Conservation (phyloP, 2,888 invertebrate species). For the Sarcophaga rosellei region DNA sequence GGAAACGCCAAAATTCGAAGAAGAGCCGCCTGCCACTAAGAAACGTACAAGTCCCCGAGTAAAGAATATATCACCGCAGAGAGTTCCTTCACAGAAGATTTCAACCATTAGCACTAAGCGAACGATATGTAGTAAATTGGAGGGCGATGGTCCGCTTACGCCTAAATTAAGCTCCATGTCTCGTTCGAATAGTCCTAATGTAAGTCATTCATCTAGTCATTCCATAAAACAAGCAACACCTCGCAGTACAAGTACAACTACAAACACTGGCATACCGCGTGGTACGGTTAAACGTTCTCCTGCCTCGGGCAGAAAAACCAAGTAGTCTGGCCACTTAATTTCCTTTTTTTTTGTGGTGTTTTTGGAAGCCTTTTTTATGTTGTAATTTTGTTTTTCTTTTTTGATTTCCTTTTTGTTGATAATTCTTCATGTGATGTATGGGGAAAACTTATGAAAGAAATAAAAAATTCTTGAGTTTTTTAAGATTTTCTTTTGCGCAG, state of each 20-base stretch:
- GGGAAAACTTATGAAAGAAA: background rate
- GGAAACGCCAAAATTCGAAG: conserved; percentile 38
- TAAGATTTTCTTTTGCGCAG: conserved; percentile 70
- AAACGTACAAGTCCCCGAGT: conserved; percentile 30
- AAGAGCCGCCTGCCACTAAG: background rate
- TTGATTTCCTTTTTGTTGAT: too few relatives aligned
- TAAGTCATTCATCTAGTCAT: background rate
- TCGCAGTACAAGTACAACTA: conserved; percentile 29
- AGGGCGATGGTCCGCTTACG: background rate
- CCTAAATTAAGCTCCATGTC: conserved; percentile 22
- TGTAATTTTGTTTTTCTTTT: background rate
- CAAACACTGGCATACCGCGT: conserved; percentile 31
- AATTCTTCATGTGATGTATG: background rate
- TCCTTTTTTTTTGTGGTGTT: background rate
- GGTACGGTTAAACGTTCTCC: background rate
- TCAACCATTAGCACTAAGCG: background rate
- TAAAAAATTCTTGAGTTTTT: conserved; percentile 18
- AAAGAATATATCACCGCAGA: conserved; percentile 7
- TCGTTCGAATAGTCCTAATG: conserved; percentile 40
- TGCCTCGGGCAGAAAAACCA: background rate
- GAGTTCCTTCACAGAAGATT: background rate
- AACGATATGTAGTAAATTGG: background rate
- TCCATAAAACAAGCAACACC: background rate
- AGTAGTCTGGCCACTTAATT: background rate
- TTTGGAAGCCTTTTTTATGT: background rate